phyloP scores from a whole-genome alignment of 2,888 invertebrate species.

The Microplitis deprimator region DNA sequence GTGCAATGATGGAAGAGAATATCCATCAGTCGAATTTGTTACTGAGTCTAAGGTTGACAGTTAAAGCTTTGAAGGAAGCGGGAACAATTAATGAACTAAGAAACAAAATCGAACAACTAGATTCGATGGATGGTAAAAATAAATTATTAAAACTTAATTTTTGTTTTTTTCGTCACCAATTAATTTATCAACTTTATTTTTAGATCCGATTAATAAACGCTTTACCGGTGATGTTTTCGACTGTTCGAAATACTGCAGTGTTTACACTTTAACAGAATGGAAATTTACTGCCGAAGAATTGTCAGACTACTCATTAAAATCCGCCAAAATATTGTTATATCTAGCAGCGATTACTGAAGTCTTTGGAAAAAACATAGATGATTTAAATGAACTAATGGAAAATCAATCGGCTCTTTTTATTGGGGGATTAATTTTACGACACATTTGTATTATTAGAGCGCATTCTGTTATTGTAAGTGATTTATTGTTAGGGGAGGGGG shows the following conservation, averaged over 20 bases:
- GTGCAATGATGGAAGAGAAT: not conserved
- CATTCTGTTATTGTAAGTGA: not conserved
- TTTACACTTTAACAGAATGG: not conserved
- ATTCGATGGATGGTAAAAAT: not conserved
- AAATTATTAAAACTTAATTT: not conserved
- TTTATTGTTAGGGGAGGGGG: not conserved
- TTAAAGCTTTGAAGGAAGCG: constrained; percentile 19
- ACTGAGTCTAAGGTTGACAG: constrained; percentile 4
- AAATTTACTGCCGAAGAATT: not conserved
- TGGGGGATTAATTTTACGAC: not conserved
- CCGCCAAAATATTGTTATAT: not conserved
- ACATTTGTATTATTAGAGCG: not conserved
- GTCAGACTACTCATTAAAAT: not conserved
- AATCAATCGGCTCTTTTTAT: not conserved
- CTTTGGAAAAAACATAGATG: not conserved
- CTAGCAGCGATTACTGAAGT: constrained; percentile 1
- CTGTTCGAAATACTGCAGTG: not conserved
- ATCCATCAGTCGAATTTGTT: not conserved
- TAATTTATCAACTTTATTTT: not conserved
- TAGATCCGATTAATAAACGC: not conserved
- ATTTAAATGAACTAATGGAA: not conserved
- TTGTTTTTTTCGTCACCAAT: not conserved
- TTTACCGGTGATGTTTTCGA: not conserved
- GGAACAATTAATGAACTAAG: not conserved
- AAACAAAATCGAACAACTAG: not conserved